Evolutionary conservation across 2,888 invertebrate species (phyloP).

Genomic region (Nasonia oneida): DNA sequence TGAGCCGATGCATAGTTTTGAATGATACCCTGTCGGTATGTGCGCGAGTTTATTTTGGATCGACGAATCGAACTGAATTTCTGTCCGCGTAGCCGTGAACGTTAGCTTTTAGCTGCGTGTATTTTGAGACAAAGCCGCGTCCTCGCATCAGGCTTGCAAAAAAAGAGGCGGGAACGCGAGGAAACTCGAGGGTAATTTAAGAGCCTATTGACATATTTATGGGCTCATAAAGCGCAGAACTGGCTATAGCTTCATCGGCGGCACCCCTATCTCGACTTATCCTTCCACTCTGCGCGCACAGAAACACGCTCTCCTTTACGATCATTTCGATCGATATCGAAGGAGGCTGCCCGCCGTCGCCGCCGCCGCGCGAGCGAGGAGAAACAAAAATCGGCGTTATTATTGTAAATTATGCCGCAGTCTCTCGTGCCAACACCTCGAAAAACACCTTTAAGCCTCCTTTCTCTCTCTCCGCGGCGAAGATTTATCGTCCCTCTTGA

Average conservation of each 20-base stretch:
- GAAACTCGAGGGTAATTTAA: constrained; percentile 70
- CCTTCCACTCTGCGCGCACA: constrained; percentile 22
- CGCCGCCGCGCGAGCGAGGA: background rate
- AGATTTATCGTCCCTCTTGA: constrained; percentile 53
- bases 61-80: background rate
- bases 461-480: background rate
- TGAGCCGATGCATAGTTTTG: background rate
- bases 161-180: constrained; percentile 38
- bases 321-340: constrained; percentile 55
- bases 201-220: constrained; percentile 76
- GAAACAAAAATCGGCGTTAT: constrained; percentile 50
- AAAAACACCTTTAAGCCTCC: constrained; percentile 54
- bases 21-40: too few relatives aligned
- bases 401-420: constrained; percentile 58
- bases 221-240: constrained; percentile 72
- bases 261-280: constrained; percentile 20
- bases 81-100: background rate
- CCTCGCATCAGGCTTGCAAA: constrained; percentile 33
- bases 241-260: constrained; percentile 59
- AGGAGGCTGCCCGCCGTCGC: constrained; percentile 12
- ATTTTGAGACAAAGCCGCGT: background rate
- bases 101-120: background rate
- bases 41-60: too few relatives aligned
- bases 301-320: constrained; percentile 51
- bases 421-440: constrained; percentile 57